Percentiles rank a stretch among this genome's conserved stretches.
Evolutionary conservation across 2,888 invertebrate species (phyloP).

Genomic region (Apodemia zela): DNA sequence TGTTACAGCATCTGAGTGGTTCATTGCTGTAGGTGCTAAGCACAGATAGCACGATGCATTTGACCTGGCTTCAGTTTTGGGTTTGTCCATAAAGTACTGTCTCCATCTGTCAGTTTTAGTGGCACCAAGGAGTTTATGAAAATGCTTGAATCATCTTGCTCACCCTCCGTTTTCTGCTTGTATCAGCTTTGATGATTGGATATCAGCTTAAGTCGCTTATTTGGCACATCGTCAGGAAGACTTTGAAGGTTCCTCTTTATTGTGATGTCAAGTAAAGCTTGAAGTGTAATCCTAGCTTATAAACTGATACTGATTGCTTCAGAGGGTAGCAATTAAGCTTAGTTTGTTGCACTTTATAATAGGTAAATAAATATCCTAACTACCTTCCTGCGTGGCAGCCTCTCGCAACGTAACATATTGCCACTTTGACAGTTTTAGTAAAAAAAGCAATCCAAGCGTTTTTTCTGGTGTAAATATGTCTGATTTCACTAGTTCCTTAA

Average conservation of each 20-base stretch:
- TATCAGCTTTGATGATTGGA: neutral
- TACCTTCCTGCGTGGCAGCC: neutral
- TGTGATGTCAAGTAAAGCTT: conserved; percentile 3
- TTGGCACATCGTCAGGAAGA: neutral
- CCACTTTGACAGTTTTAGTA: neutral
- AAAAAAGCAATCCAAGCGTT: conserved; percentile 16
- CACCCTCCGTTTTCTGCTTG: neutral
- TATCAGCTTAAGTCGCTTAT: no score
- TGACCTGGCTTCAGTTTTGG: neutral
- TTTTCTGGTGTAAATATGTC: conserved; percentile 1
- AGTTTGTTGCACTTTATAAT: neutral
- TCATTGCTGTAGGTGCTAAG: conserved; percentile 8
- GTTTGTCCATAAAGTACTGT: neutral
- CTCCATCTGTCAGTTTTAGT: neutral
- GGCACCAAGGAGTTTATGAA: neutral
- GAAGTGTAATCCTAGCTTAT: conserved; percentile 10
- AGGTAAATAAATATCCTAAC: neutral
- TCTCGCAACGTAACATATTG: neutral
- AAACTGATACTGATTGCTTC: neutral
- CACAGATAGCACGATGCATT: neutral
- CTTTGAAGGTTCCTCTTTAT: neutral
- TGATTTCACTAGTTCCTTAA: no score
- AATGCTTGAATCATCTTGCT: neutral
- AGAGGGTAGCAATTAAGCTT: neutral
- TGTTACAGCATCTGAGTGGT: neutral